Evolutionary conservation across 2,797 vertebrate genomes (phyloP), one percentile per base, ranked within the genome.

Genomic region (Taenioides sp.): DNA sequence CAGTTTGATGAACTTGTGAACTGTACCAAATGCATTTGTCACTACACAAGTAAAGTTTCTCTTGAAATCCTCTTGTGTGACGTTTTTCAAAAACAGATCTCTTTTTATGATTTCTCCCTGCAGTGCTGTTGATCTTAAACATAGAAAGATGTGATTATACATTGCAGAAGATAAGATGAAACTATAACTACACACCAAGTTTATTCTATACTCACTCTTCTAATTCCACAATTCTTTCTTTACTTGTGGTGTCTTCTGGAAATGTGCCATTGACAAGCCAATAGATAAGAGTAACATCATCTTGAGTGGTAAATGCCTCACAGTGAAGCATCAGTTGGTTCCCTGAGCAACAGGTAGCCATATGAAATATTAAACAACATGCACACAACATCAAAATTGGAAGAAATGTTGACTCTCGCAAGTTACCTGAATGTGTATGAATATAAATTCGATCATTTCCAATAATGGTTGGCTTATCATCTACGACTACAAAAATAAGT

Each of bases 251-350:
- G 0, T 91, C 89, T 47, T 95, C 93, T 0, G 94, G 93, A 80
- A 96, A 96, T 2, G 84, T 83, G 22, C 75, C 85, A 0, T 96
- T 92, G n/a, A 94, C 88, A 52, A 96, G 85, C 95, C 96, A 96
- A 85, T 95, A 96, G 78, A 95, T 92, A 4, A 94, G 70, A 0
- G 84, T 72, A 49, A 74, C 47, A 1, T 79, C 86, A 4, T 71
- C 76, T 0, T 82, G 67, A 7, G 77, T 77, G 14, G 83, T 60
- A 2, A 72, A 16, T 0, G 91, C 93, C 2, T 67, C 47, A n/a
- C 94, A 95, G 52, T 67, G 7, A n/a, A 94, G 79, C 5, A 67
- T 12, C 43, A 91, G 65, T 0, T 0, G 16, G 7, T 82, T 1
- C 18, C 90, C 93, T 94, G 80, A 10, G 23, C 7, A 49, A 65